Percentiles rank a stretch among this genome's conserved stretches.
phyloP scores from a whole-genome alignment of 2,888 invertebrate genomes.

The Morpho helenor region DNA sequence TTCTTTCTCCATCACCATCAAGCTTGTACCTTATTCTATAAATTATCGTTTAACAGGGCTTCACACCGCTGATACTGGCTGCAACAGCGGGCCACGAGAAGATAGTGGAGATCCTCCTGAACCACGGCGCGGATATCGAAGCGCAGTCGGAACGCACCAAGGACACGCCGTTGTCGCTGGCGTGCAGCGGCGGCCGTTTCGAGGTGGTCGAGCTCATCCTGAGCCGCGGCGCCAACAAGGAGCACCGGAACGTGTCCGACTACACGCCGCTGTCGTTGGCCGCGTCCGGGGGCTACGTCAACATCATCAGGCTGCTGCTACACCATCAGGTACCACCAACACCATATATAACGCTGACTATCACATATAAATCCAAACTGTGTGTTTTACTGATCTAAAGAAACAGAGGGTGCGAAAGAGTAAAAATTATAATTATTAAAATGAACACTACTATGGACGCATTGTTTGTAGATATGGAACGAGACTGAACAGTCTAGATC shows the following conservation, averaged over 20 bases:
- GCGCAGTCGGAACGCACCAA: conserved; percentile 99
- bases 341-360: no score
- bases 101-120: conserved; percentile 95
- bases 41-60: conserved; percentile 77
- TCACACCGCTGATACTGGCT: conserved; percentile 97
- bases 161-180: conserved; percentile 97
- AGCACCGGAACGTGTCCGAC: conserved; percentile 98
- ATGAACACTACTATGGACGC: no score
- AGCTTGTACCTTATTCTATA: no score
- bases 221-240: conserved; percentile 95
- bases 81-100: conserved; percentile 93
- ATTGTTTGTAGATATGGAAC: no score
- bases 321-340: conserved; percentile 83
- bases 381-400: no score
- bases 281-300: conserved; percentile 98
- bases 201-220: conserved; percentile 96
- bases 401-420: no score
- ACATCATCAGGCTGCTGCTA: conserved; percentile 96
- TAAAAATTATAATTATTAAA: no score
- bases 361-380: no score
- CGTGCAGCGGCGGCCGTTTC: conserved; percentile 97
- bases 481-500: no score
- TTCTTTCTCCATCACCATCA: no score
- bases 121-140: conserved; percentile 97
- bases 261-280: conserved; percentile 99